A percentile compares a stretch with the other conserved stretches of the same genome.
These are phyloP conservation scores for Patagioenas fasciata DNA, from an alignment of 2,113 vertebrate species.

Conservation along the genomic window DNA sequence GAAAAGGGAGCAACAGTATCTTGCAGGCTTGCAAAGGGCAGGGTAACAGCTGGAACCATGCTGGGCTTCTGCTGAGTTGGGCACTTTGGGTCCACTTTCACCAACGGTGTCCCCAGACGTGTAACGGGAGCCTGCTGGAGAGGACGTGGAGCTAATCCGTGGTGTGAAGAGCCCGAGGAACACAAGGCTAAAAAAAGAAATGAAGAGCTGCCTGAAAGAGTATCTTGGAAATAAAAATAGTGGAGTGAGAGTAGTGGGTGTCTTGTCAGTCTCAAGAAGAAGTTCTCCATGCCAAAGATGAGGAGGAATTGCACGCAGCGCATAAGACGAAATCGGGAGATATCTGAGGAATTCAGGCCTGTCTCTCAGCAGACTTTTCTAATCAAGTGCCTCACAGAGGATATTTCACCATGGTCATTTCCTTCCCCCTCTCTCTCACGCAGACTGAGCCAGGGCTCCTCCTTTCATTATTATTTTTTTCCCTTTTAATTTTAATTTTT, in stretches of 20 bases:
- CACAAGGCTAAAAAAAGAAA: slow-evolving; percentile 72
- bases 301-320: slow-evolving; percentile 56
- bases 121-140: slow-evolving; percentile 40
- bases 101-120: slow-evolving; percentile 17
- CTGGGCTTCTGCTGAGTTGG: slow-evolving; percentile 24
- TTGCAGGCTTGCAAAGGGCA: slow-evolving; percentile 17
- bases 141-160: slow-evolving; percentile 58
- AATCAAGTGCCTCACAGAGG: slow-evolving; percentile 35
- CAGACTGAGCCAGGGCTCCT: background rate
- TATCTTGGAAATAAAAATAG: slow-evolving; percentile 77
- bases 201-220: slow-evolving; percentile 68
- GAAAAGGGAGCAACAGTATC: slow-evolving; percentile 3
- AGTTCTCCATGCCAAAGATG: slow-evolving; percentile 57
- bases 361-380: slow-evolving; percentile 65
- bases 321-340: slow-evolving; percentile 59
- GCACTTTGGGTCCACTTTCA: background rate
- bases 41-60: slow-evolving; percentile 6
- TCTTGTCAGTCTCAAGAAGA: slow-evolving; percentile 69
- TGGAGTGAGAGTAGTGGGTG: slow-evolving; percentile 70
- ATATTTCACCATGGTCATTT: slow-evolving; percentile 43
- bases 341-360: slow-evolving; percentile 67
- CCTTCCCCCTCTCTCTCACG: background rate
- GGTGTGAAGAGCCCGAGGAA: slow-evolving; percentile 61
- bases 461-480: slow-evolving; percentile 11
- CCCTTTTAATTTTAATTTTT: slow-evolving; percentile 26